Evolutionary conservation across 2,113 vertebrate genomes (phyloP).

Genomic region (rat (Rattus norvegicus)): DNA sequence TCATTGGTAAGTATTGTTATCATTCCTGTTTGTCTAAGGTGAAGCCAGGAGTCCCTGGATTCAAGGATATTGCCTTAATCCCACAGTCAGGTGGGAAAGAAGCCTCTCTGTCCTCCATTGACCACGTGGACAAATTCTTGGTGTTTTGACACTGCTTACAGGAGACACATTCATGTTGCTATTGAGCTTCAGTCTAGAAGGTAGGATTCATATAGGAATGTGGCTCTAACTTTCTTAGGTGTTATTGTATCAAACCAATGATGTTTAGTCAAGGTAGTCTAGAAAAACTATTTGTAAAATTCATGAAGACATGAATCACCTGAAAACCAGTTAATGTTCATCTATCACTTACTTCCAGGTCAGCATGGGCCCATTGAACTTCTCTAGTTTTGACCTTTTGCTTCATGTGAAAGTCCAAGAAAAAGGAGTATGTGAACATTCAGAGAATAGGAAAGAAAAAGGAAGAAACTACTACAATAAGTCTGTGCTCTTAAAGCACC

Average conservation of each 20-base stretch:
- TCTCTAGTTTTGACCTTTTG: not conserved
- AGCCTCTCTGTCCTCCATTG: not conserved
- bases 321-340: not conserved
- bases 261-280: not conserved
- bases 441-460: not conserved
- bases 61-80: not conserved
- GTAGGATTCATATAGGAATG: not conserved
- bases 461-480: not conserved
- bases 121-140: not conserved
- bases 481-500: not conserved
- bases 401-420: conserved; percentile 11
- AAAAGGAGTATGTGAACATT: not conserved
- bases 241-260: not conserved
- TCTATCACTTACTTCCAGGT: not conserved
- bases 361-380: not conserved
- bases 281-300: not conserved
- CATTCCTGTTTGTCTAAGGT: not conserved
- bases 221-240: not conserved
- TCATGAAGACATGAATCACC: not conserved
- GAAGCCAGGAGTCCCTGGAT: not conserved
- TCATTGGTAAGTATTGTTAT: not conserved
- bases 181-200: not conserved
- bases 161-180: not conserved
- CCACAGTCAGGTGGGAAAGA: not conserved
- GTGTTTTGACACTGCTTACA: not conserved